Evolutionary conservation across 2,797 vertebrate species (phyloP).

Genomic region (Gephyroberyx darwinii): DNA sequence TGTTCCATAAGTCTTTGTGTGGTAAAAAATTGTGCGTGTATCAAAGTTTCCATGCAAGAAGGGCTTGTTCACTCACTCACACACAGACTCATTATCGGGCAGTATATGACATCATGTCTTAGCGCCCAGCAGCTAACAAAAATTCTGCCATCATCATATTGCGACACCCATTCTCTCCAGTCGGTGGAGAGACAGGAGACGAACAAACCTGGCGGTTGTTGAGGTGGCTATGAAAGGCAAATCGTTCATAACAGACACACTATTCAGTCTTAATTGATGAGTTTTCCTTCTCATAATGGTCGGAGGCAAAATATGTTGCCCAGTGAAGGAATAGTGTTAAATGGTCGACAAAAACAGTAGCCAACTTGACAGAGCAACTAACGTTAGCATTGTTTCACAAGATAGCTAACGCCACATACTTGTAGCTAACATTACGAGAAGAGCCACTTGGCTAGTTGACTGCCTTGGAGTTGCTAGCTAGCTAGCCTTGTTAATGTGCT

Average conservation of each 20-base stretch:
- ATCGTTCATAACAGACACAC: conserved; percentile 32
- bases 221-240: conserved; percentile 50
- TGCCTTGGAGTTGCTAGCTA: conserved; percentile 67
- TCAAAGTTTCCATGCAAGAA: too few relatives aligned
- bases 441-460: conserved; percentile 30
- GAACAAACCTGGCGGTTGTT: conserved; percentile 65
- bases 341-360: conserved; percentile 38
- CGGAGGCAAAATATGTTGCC: conserved; percentile 16
- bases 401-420: conserved; percentile 45
- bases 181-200: conserved; percentile 69
- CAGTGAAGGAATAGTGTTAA: conserved; percentile 28
- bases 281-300: conserved; percentile 26
- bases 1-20: too few relatives aligned
- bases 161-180: conserved; percentile 74
- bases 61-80: too few relatives aligned
- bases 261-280: conserved; percentile 35
- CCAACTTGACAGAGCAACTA: conserved; percentile 58
- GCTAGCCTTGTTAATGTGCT: conserved; percentile 66
- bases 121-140: conserved; percentile 65
- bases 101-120: conserved; percentile 50
- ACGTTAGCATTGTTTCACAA: conserved; percentile 64
- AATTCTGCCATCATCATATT: conserved; percentile 60
- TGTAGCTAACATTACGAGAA: conserved; percentile 42
- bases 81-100: background rate
- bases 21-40: too few relatives aligned